Percentiles rank a stretch among this genome's conserved stretches.
These are phyloP conservation scores for Albula goreensis DNA, from an alignment of 2,113 vertebrate species.

Conservation along the genomic window DNA sequence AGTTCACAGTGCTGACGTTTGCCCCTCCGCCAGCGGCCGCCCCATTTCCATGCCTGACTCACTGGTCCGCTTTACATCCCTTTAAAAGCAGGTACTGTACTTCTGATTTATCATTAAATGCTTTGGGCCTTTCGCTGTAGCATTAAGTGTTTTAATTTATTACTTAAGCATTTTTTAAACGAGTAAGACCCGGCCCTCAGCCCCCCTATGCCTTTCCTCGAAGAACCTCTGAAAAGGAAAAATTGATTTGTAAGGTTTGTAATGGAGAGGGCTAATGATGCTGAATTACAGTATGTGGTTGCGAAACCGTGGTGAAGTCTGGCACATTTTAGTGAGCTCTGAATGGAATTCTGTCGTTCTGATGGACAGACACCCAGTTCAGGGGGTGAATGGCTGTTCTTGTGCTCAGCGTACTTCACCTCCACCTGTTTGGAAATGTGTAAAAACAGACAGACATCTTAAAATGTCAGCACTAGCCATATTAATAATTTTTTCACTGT, in stretches of 20 bases:
- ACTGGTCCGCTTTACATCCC: neutral
- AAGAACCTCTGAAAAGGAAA: neutral
- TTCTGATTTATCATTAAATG: neutral
- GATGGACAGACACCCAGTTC: neutral
- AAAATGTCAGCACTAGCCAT: neutral
- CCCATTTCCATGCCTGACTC: too few species aligned
- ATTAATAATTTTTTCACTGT: neutral
- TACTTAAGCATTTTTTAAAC: neutral
- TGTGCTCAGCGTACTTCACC: too few species aligned
- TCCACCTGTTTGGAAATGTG: neutral
- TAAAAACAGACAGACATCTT: neutral
- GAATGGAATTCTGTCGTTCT: neutral
- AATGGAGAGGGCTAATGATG: neutral
- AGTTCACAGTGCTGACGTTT: neutral
- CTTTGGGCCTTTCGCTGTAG: neutral
- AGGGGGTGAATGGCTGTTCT: too few species aligned
- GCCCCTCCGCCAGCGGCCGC: neutral
- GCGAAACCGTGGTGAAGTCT: neutral
- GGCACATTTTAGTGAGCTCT: neutral
- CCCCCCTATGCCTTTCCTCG: neutral
- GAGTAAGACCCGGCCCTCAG: neutral
- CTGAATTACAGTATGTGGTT: neutral
- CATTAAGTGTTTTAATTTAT: neutral
- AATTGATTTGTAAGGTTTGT: neutral
- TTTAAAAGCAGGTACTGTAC: neutral